Evolutionary conservation across 2,113 vertebrate species (phyloP).

Genomic region (Melanerpes formicivorus): DNA sequence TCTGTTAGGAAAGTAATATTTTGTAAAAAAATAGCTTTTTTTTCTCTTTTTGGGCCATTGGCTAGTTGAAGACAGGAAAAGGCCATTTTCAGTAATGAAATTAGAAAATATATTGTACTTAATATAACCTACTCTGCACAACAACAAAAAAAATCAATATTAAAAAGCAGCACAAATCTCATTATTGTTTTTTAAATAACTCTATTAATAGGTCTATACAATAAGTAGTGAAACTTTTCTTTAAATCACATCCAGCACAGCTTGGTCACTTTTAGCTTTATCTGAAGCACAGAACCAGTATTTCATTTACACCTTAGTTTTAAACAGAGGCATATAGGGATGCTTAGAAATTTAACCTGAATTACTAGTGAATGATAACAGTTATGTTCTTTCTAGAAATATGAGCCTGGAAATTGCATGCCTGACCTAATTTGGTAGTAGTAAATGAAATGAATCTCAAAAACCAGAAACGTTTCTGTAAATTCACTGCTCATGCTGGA

Average conservation of each 20-base stretch:
- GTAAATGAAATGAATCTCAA: slow-evolving; percentile 38
- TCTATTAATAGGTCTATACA: background rate
- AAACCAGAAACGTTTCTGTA: slow-evolving; percentile 21
- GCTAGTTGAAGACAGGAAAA: background rate
- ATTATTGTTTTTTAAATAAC: background rate
- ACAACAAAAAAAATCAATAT: background rate
- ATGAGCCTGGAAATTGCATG: slow-evolving; percentile 28
- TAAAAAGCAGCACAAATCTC: slow-evolving; percentile 14
- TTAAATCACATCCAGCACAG: background rate
- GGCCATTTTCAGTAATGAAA: background rate
- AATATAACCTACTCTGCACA: background rate
- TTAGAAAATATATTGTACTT: background rate
- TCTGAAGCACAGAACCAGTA: background rate
- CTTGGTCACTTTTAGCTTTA: background rate
- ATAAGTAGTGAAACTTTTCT: background rate
- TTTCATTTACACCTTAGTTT: slow-evolving; percentile 11
- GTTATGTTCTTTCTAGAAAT: slow-evolving; percentile 23
- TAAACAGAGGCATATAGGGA: slow-evolving; percentile 2
- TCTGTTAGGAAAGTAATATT: background rate
- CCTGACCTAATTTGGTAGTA: slow-evolving; percentile 40
- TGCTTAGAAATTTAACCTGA: slow-evolving; percentile 33
- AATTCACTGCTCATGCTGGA: slow-evolving; percentile 23
- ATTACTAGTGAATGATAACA: slow-evolving; percentile 24
- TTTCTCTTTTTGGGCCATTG: background rate
- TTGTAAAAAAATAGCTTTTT: background rate